Evolutionary conservation across 1,140 invertebrate species (phyloP).

Genomic region (Pteromalus puparum): DNA sequence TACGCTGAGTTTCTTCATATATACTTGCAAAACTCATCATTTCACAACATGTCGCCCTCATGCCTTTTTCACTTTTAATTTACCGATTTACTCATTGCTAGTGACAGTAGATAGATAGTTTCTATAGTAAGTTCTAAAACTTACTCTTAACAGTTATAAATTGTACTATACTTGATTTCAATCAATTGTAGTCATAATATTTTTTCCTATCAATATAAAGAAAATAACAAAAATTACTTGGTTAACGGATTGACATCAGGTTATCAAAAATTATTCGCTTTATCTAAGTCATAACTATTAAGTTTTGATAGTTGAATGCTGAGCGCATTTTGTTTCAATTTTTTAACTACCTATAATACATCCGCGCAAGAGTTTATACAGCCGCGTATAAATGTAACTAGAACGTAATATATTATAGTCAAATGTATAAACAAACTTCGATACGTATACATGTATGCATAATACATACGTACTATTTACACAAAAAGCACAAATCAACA

Average conservation of each 20-base stretch:
- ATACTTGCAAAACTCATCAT: neutral
- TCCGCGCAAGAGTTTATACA: neutral
- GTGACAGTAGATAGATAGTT: neutral
- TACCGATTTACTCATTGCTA: neutral
- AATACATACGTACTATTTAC: constrained; percentile 22
- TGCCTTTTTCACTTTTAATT: neutral
- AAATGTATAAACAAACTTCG: neutral
- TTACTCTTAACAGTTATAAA: neutral
- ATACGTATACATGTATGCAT: neutral
- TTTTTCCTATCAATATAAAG: neutral
- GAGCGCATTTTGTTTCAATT: neutral
- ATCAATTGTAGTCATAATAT: neutral
- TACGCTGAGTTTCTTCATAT: neutral
- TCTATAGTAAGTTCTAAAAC: neutral
- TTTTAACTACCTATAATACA: neutral
- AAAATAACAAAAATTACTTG: neutral
- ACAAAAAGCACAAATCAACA: constrained; percentile 1
- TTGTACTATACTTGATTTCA: neutral
- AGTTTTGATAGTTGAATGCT: neutral
- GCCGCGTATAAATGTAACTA: neutral
- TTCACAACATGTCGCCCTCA: neutral
- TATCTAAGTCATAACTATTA: neutral
- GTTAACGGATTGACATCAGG: neutral
- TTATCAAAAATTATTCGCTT: neutral
- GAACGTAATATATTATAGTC: neutral